A percentile compares a stretch with the other conserved stretches of the same genome.
phyloP scores from a whole-genome alignment of 2,888 invertebrate genomes.

The Ametastegia equiseti region DNA sequence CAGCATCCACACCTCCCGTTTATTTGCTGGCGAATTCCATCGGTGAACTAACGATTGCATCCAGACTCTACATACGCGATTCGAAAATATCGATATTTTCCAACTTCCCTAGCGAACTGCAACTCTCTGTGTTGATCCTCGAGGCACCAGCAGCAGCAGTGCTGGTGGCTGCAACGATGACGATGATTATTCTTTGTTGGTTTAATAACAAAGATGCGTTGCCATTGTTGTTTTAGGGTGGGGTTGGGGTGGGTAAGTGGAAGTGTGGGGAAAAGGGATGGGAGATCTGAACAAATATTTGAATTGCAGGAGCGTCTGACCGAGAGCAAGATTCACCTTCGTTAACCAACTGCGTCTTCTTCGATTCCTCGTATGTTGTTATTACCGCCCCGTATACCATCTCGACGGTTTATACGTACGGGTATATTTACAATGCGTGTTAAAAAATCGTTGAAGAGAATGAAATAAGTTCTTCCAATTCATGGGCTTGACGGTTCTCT shows the following conservation, averaged over 20 bases:
- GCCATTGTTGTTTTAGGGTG: conserved; percentile 47
- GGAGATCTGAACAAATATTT: conserved; percentile 46
- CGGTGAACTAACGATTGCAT: not conserved
- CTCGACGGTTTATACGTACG: conserved; percentile 49
- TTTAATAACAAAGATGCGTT: conserved; percentile 48
- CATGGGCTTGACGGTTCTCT: too few species aligned
- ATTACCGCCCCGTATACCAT: conserved; percentile 25
- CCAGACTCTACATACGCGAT: not conserved
- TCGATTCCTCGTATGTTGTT: conserved; percentile 21
- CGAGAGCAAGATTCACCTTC: conserved; percentile 18
- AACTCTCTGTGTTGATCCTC: not conserved
- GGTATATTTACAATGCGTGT: not conserved
- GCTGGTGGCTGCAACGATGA: conserved; percentile 35
- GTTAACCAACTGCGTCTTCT: too few species aligned
- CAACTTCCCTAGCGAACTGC: not conserved
- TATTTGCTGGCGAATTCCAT: conserved; percentile 8
- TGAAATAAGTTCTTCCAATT: not conserved
- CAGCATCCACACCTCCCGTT: conserved; percentile 2
- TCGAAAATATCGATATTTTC: conserved; percentile 5
- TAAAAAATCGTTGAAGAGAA: not conserved
- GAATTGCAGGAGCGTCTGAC: conserved; percentile 33
- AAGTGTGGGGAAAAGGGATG: conserved; percentile 29
- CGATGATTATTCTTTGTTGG: conserved; percentile 45
- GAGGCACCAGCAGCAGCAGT: not conserved
- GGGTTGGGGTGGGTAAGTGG: conserved; percentile 40